phyloP scores from a whole-genome alignment of 2,888 invertebrate genomes.

The Pandemis cinnamomeana region DNA sequence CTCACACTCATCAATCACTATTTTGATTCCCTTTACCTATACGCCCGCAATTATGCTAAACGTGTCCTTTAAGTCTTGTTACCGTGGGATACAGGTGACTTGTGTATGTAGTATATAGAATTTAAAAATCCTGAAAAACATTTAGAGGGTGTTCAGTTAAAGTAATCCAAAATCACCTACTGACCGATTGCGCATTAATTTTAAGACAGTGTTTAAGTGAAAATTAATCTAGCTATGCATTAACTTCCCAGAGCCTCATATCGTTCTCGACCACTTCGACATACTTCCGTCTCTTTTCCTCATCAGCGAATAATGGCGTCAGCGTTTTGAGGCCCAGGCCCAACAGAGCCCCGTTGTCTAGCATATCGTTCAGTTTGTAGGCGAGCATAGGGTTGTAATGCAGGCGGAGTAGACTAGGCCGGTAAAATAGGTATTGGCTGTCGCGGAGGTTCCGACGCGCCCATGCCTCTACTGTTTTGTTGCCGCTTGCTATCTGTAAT shows the following conservation, averaged over 20 bases:
- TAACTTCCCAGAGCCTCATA: constrained; percentile 91
- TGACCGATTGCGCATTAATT: no score
- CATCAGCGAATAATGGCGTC: constrained; percentile 89
- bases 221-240: constrained; percentile 48
- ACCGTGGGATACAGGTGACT: no score
- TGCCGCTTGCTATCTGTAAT: constrained; percentile 88
- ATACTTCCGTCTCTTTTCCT: constrained; percentile 88
- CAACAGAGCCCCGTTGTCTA: constrained; percentile 91
- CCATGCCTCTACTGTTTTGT: constrained; percentile 90
- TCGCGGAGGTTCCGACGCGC: constrained; percentile 87
- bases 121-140: no score
- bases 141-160: no score
- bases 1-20: no score
- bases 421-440: constrained; percentile 91
- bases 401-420: constrained; percentile 90
- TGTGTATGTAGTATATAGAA: no score
- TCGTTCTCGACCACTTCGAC: constrained; percentile 94
- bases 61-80: no score
- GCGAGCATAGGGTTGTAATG: constrained; percentile 89
- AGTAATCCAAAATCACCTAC: no score
- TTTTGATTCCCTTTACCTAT: no score
- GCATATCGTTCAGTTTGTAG: constrained; percentile 87
- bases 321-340: constrained; percentile 90
- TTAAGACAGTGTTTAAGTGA: no score
- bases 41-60: no score